These are phyloP conservation scores for Neolamprologus caudopunctatus DNA, from an alignment of 2,113 vertebrate genomes.

Conservation along the genomic window DNA sequence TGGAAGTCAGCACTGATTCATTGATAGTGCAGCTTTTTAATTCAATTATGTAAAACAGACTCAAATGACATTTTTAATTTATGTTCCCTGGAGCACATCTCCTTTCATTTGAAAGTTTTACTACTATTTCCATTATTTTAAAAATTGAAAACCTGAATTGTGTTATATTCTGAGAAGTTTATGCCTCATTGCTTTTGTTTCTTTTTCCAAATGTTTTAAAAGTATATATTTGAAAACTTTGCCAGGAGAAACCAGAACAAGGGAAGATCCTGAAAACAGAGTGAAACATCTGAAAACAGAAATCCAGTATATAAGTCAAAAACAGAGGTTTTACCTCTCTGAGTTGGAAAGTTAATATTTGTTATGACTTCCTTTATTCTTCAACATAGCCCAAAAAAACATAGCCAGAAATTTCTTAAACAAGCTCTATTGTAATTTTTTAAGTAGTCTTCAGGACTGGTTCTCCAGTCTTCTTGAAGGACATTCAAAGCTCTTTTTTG, in stretches of 20 bases:
- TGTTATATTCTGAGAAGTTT: background rate
- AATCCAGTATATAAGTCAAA: background rate
- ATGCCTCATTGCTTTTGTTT: background rate
- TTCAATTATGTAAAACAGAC: background rate
- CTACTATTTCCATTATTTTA: accelerated
- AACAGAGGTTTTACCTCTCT: background rate
- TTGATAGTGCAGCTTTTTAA: background rate
- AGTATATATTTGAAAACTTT: background rate
- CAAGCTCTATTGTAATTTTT: background rate
- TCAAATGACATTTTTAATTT: background rate
- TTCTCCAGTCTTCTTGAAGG: background rate
- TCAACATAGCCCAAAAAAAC: background rate
- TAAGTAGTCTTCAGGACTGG: background rate
- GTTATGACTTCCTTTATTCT: background rate
- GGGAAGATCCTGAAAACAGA: background rate
- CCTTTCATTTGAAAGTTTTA: background rate
- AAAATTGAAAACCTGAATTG: background rate
- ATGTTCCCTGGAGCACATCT: background rate
- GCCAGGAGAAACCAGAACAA: background rate
- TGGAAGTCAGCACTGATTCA: background rate
- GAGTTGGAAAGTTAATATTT: background rate
- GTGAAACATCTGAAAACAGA: background rate
- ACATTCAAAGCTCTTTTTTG: background rate
- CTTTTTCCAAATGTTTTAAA: background rate
- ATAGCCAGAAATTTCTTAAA: background rate